phyloP scores from a whole-genome alignment of 2,113 vertebrate species.

The Mesocricetus auratus region DNA sequence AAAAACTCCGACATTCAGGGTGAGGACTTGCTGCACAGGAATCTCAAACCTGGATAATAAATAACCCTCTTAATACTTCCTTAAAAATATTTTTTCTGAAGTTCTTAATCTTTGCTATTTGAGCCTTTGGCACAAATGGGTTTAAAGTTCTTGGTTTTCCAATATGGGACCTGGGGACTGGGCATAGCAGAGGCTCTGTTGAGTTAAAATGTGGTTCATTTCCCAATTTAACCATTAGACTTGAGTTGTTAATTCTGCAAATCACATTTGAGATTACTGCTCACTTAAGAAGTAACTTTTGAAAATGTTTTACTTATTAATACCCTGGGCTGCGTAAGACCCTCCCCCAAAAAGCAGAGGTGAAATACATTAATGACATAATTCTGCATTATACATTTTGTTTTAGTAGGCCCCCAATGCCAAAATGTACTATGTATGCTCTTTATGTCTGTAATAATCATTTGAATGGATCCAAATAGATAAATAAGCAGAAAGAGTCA shows the following conservation, averaged over 20 bases:
- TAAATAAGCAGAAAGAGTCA: neutral
- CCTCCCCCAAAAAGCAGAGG: neutral
- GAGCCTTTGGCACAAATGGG: slow-evolving; percentile 18
- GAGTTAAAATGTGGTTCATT: neutral
- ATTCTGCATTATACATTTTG: neutral
- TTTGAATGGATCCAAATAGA: slow-evolving; percentile 21
- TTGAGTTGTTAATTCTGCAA: slow-evolving; percentile 26
- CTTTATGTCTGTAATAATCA: neutral
- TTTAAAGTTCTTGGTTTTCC: neutral
- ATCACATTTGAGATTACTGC: slow-evolving; percentile 30
- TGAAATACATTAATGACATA: neutral
- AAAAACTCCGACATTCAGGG: slow-evolving; percentile 97
- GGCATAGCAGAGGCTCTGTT: neutral
- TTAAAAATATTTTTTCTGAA: neutral
- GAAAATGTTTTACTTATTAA: slow-evolving; percentile 16
- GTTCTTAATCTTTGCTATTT: slow-evolving; percentile 7
- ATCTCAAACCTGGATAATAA: slow-evolving; percentile 22
- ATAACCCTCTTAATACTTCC: slow-evolving; percentile 46
- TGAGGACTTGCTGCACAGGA: slow-evolving; percentile 80
- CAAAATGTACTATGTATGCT: neutral
- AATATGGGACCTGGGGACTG: neutral
- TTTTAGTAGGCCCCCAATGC: neutral
- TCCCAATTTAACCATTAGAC: neutral
- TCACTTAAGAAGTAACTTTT: slow-evolving; percentile 38
- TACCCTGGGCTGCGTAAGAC: neutral